Evolutionary conservation across 2,888 invertebrate species (phyloP).

Genomic region (Hypomecis atomaria): DNA sequence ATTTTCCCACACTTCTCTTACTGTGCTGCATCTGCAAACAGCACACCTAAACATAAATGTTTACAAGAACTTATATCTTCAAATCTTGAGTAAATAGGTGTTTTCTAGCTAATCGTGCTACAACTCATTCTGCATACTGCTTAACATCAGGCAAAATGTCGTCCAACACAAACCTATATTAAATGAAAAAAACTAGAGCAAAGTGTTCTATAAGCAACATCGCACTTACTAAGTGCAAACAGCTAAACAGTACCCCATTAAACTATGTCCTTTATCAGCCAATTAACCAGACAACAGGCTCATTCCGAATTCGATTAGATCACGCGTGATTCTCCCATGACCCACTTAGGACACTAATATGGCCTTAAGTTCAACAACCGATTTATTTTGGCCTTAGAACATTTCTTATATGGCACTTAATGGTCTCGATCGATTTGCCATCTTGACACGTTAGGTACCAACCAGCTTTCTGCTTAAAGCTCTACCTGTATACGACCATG

Average conservation of each 20-base stretch:
- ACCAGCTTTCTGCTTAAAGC: neutral
- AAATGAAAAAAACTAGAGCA: too few relatives aligned
- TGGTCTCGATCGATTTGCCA: constrained; percentile 9
- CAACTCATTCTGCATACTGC: too few relatives aligned
- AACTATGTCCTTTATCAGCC: constrained; percentile 60
- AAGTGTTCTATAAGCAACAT: too few relatives aligned
- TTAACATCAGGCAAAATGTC: too few relatives aligned
- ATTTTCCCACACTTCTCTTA: too few relatives aligned
- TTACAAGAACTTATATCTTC: too few relatives aligned
- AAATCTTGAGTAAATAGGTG: too few relatives aligned
- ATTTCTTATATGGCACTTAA: constrained; percentile 30
- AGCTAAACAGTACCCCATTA: constrained; percentile 51
- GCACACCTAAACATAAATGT: too few relatives aligned
- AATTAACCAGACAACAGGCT: constrained; percentile 59
- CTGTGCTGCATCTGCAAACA: too few relatives aligned
- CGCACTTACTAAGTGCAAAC: constrained; percentile 12
- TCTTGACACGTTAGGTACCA: neutral
- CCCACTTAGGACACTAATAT: constrained; percentile 63
- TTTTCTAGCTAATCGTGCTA: too few relatives aligned
- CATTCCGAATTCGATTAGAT: constrained; percentile 63
- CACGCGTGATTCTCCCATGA: constrained; percentile 68
- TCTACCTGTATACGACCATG: too few relatives aligned
- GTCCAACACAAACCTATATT: neutral
- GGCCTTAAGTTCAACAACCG: constrained; percentile 56
- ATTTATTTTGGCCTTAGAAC: constrained; percentile 39